phyloP scores from a whole-genome alignment of 2,797 vertebrate species.

The Anomalospiza imberbis region DNA sequence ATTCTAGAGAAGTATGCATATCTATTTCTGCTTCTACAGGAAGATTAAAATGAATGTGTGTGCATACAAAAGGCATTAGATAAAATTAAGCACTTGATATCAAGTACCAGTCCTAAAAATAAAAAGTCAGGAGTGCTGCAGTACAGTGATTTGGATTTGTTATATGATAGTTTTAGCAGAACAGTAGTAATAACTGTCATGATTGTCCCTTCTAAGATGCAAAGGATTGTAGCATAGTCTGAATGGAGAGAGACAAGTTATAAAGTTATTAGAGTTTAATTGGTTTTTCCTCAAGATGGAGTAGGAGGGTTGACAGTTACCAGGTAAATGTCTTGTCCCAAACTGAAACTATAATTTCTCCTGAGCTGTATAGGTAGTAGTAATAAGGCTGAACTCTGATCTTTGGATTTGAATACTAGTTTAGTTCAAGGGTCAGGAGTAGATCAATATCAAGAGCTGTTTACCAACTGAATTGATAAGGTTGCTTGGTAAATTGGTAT shows the following conservation, averaged over 20 bases:
- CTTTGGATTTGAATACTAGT: neutral
- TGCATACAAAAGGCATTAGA: neutral
- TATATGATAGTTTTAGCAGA: neutral
- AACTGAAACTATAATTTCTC: neutral
- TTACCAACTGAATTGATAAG: neutral
- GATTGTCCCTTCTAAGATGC: neutral
- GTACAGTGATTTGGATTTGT: neutral
- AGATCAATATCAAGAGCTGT: neutral
- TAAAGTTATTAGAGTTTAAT: neutral
- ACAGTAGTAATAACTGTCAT: neutral
- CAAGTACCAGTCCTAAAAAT: neutral
- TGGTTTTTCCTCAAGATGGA: neutral
- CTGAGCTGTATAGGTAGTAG: neutral
- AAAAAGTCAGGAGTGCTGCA: neutral
- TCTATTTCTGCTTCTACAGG: neutral
- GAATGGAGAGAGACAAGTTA: neutral
- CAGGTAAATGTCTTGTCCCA: neutral
- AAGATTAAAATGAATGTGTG: neutral
- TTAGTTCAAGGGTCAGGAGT: neutral
- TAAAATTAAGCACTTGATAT: neutral
- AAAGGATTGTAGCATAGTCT: neutral
- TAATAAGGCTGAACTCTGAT: neutral
- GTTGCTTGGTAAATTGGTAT: neutral
- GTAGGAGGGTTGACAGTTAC: neutral
- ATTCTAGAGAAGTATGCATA: neutral